A percentile compares a stretch with the other conserved stretches of the same genome.
These are phyloP conservation scores for Auanema sp. DNA, from an alignment of 2,888 invertebrate genomes.

Conservation along the genomic window DNA sequence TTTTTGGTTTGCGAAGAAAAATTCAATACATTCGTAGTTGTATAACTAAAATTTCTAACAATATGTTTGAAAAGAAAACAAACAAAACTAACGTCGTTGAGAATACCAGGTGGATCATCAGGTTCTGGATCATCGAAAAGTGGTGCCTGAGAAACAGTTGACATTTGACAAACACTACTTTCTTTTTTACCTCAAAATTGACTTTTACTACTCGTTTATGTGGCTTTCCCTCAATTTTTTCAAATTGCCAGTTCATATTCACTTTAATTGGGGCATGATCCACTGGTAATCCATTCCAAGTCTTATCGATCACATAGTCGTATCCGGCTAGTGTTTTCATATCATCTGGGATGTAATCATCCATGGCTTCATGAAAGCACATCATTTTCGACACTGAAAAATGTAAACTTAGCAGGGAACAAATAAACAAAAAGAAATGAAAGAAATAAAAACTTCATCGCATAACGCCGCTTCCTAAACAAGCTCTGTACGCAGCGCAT, in stretches of 20 bases:
- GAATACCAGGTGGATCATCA: constrained; percentile 52
- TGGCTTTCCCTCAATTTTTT: constrained; percentile 50
- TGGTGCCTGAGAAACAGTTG: constrained; percentile 45
- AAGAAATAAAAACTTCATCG: neutral
- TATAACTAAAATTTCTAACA: constrained; percentile 51
- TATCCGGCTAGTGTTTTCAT: constrained; percentile 41
- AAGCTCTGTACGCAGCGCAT: too few species aligned
- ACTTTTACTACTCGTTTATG: constrained; percentile 60
- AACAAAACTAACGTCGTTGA: constrained; percentile 38
- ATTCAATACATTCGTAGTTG: constrained; percentile 67
- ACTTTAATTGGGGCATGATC: constrained; percentile 56
- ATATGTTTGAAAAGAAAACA: neutral
- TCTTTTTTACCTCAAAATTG: constrained; percentile 28
- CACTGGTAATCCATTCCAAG: constrained; percentile 60
- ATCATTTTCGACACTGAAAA: too few species aligned
- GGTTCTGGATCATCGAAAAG: constrained; percentile 62
- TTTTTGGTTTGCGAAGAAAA: constrained; percentile 68
- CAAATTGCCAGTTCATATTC: constrained; percentile 59
- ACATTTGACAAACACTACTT: constrained; percentile 1
- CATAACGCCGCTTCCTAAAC: too few species aligned
- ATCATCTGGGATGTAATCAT: neutral
- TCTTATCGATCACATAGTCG: constrained; percentile 50
- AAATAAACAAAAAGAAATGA: neutral
- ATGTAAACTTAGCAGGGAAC: too few species aligned
- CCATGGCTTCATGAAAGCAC: neutral